Evolutionary conservation across 64 coral and sea anemone genomes (phyloP).

Genomic region (Exaiptasia diaphana): DNA sequence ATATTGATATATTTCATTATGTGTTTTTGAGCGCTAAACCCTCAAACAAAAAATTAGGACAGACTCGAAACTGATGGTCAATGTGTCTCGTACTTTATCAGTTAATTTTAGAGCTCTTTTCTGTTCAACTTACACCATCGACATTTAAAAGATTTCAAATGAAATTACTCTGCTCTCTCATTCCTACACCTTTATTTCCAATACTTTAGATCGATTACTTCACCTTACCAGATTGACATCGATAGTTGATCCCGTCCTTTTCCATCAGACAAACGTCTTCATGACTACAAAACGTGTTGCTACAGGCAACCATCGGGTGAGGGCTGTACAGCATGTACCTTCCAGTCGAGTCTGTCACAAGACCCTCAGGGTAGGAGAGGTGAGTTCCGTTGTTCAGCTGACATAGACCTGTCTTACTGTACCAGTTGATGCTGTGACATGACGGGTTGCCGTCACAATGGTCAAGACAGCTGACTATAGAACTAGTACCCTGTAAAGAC

Average conservation of each 20-base stretch:
- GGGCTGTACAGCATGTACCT: background rate
- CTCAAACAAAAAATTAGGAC: no score
- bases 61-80: no score
- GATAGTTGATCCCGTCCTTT: background rate
- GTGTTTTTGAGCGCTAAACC: no score
- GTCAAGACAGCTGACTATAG: background rate
- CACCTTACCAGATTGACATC: background rate
- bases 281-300: background rate
- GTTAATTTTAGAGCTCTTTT: no score
- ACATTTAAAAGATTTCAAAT: no score
- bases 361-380: background rate
- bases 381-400: constrained; percentile 2
- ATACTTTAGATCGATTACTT: no score
- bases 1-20: no score
- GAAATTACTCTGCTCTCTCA: no score
- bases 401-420: background rate
- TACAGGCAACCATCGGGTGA: background rate
- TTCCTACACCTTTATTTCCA: no score
- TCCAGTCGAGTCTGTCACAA: background rate
- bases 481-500: background rate
- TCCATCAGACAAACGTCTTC: background rate
- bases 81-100: no score
- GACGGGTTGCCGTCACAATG: background rate
- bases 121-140: no score
- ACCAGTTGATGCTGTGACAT: constrained; percentile 10